These are phyloP conservation scores for Gnathonemus echidnorhynchus DNA, from an alignment of 2,113 vertebrate species.

Conservation along the genomic window DNA sequence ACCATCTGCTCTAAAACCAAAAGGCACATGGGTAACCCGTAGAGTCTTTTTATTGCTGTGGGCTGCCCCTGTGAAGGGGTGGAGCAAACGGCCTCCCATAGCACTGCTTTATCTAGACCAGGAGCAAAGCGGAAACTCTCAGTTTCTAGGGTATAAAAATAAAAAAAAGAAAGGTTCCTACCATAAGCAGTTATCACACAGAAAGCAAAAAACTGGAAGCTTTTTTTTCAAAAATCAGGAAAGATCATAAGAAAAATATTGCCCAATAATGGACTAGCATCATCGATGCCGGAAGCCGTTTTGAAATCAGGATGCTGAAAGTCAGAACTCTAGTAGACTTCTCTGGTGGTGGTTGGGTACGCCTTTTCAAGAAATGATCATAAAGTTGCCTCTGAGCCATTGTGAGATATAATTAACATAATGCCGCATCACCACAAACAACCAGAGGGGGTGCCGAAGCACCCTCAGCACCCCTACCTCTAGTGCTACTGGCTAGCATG, in stretches of 20 bases:
- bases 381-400: not conserved
- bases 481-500: not conserved
- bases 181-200: not conserved
- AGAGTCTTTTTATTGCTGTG: not conserved
- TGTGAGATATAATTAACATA: no score
- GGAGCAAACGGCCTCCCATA: not conserved
- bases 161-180: not conserved
- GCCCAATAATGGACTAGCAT: not conserved
- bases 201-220: not conserved
- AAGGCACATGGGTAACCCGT: not conserved
- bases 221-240: not conserved
- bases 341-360: not conserved
- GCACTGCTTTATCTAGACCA: not conserved
- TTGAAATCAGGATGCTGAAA: not conserved
- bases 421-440: not conserved
- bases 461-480: not conserved
- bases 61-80: not conserved
- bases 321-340: not conserved
- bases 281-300: not conserved
- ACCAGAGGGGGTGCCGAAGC: not conserved
- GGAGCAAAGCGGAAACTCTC: not conserved
- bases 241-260: not conserved
- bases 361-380: not conserved
- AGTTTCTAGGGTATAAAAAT: not conserved
- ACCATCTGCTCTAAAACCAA: not conserved